Conservation (phyloP, 2,113 vertebrate species). For the Lucifuga dentata region DNA sequence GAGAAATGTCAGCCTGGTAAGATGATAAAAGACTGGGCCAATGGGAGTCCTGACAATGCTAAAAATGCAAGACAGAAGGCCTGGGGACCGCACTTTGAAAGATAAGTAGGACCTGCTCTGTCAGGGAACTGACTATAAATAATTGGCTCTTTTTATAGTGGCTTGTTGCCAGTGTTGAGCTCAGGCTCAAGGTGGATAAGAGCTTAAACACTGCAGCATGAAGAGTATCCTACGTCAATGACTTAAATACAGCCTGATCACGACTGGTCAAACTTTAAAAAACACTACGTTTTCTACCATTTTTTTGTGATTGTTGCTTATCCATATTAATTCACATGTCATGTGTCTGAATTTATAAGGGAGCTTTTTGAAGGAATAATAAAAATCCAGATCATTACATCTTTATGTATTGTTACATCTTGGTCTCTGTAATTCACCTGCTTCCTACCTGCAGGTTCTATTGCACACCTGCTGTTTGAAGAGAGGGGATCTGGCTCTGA, state of each 20-base stretch:
- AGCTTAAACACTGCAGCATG: slow-evolving; percentile 36
- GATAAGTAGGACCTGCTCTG: slow-evolving; percentile 72
- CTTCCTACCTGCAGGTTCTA: no score
- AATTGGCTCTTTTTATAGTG: slow-evolving; percentile 78
- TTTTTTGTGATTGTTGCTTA: background rate
- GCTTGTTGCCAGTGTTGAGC: slow-evolving; percentile 51
- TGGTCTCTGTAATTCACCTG: no score
- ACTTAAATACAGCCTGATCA: background rate
- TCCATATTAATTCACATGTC: background rate
- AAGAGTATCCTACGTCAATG: slow-evolving; percentile 31
- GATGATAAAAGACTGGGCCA: slow-evolving; percentile 66
- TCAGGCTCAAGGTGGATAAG: slow-evolving; percentile 53
- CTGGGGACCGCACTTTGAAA: slow-evolving; percentile 61
- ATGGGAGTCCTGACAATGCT: slow-evolving; percentile 47
- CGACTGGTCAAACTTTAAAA: background rate
- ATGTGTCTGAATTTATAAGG: no score
- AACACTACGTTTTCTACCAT: background rate
- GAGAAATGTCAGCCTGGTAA: slow-evolving; percentile 57
- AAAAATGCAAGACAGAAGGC: slow-evolving; percentile 38
- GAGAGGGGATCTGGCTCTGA: no score
- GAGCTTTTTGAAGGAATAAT: no score
- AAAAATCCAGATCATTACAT: no score
- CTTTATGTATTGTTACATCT: no score
- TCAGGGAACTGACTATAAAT: slow-evolving; percentile 75
- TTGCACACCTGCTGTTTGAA: no score